Evolutionary conservation across 1,140 invertebrate genomes (phyloP).

Genomic region (Rhizoglyphus robini): DNA sequence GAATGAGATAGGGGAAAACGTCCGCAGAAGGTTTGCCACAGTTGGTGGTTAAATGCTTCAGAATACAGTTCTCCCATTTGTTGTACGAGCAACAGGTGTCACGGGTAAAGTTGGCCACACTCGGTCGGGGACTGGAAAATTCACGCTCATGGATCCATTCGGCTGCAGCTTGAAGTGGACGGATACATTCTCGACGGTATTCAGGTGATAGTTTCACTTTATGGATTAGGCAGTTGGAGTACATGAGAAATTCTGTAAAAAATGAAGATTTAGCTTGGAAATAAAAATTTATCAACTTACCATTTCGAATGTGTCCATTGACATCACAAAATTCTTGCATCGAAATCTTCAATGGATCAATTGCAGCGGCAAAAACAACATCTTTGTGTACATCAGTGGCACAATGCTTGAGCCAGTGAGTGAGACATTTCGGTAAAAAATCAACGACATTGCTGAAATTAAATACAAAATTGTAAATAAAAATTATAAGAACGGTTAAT

Average conservation of each 20-base stretch:
- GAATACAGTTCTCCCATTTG: conserved; percentile 6
- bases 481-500: no score
- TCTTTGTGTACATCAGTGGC: background rate
- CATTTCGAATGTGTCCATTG: background rate
- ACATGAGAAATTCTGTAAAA: background rate
- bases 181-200: background rate
- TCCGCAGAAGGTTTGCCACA: background rate
- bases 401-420: background rate
- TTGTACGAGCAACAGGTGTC: background rate
- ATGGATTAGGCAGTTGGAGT: background rate
- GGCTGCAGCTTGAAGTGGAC: background rate
- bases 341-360: background rate
- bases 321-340: background rate
- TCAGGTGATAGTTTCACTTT: background rate
- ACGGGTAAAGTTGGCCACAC: background rate
- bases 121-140: background rate
- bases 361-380: background rate
- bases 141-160: background rate
- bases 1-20: background rate
- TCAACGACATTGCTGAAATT: no score
- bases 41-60: background rate
- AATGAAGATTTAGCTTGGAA: background rate
- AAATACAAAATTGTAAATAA: no score
- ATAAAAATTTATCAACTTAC: background rate
- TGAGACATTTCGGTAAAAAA: background rate